Conservation (phyloP, 1,140 invertebrate species). For the Platyscapa corneri region DNA sequence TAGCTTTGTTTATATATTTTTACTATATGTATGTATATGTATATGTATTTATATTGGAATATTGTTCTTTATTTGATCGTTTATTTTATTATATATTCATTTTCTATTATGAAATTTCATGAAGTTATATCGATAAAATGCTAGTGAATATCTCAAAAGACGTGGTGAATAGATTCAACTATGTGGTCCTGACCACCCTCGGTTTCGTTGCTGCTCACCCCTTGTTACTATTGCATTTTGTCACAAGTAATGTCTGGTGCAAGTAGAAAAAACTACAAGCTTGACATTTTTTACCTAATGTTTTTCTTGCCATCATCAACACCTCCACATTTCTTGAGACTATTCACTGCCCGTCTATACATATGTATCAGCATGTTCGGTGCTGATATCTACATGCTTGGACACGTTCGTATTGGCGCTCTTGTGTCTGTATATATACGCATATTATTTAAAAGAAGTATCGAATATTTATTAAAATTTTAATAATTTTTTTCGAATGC, state of each 20-base stretch:
- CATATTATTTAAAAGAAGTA: too few species aligned
- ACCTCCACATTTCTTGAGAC: conserved; percentile 44
- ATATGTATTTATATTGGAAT: conserved; percentile 43
- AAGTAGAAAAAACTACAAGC: neutral
- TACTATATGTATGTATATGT: conserved; percentile 2
- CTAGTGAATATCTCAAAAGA: conserved; percentile 66
- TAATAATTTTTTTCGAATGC: too few species aligned
- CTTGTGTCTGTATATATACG: neutral
- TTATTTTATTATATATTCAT: conserved; percentile 48
- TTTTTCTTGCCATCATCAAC: conserved; percentile 29
- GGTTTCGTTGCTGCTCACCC: neutral
- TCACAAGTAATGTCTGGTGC: neutral
- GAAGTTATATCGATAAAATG: conserved; percentile 70
- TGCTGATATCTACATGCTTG: neutral
- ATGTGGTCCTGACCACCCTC: conserved; percentile 46
- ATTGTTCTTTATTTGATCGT: conserved; percentile 34
- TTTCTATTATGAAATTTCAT: conserved; percentile 81
- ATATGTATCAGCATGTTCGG: neutral
- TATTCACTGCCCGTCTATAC: conserved; percentile 8
- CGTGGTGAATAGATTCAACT: conserved; percentile 60
- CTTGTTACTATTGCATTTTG: neutral
- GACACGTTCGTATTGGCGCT: neutral
- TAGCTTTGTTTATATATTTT: conserved; percentile 44
- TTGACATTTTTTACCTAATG: neutral
- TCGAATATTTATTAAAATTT: too few species aligned